Evolutionary conservation across 2,113 vertebrate genomes (phyloP), one percentile per base, ranked within the genome.

Genomic region (Stegostoma tigrinum): DNA sequence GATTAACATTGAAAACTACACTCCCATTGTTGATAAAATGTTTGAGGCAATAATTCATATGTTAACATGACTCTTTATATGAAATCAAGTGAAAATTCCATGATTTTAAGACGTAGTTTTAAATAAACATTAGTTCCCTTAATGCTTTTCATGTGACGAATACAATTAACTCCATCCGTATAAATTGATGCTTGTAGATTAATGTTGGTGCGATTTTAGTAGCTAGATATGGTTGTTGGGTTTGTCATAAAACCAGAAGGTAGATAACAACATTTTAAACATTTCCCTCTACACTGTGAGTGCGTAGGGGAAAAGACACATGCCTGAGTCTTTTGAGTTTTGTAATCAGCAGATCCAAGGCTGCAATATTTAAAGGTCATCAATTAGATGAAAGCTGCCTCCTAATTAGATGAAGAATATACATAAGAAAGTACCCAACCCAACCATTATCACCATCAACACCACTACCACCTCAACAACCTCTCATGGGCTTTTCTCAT

Each of bases 171-270:
- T 96, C 90, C 87, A 96, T 0, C 0, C 64, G 96, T 96, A 96
- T 96, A 75, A 96, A 96, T 75, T 96, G 95, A 97, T 96, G 96
- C 38, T 95, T 5, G 70, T 96, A 96, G 80, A 96, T 96, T 96
- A 97, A 96, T 96, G 96, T 93, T 96, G 97, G 0, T 30, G 96
- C 95, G 96, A 96, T 96, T 96, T 96, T 96, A 96, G 96, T 96
- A 78, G 96, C 96, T 96, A 24, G 24, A 87, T 68, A 75, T 96
- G 96, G 95, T 96, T 96, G 78, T 80, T 10, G 55, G 55, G 95
- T 96, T 83, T 96, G 89, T 78, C 96, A 96, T 96, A 96, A 96
- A 96, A 67, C 2, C 61, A 66, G 89, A 55, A 91, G 55, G 64
- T 64, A 15, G 34, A 6, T 3, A 8, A 8, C 48, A 91, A 91